Evolutionary conservation across 2,113 vertebrate genomes (phyloP), one percentile per base, ranked within the genome.

Genomic region (Prinia subflava): DNA sequence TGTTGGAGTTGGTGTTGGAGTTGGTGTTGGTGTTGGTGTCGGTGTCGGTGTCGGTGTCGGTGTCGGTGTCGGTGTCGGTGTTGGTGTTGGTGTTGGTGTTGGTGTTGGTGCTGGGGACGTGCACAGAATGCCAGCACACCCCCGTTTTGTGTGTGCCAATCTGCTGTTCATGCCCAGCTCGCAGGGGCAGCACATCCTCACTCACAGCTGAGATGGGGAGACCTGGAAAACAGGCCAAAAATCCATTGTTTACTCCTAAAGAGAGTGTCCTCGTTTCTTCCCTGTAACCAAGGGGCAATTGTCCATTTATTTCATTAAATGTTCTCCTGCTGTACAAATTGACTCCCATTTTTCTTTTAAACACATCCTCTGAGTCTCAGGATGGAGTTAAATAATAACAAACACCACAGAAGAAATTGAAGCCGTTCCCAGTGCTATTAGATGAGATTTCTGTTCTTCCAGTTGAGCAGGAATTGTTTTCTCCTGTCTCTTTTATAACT

Each of bases 331-430:
- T 77, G 74, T 41, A 87, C 49, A 70, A 85, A 94, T 83, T 22
- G 2, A 78, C 33, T 73, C 65, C 35, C 52, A 63, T 94, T 79
- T 94, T 94, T 92, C 90, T 91, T 93, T 56, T 82, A 73, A 89
- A 94, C 63, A 28, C 19, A 50, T 15, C 55, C 79, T 86, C 78
- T 47, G 79, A 75, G 83, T 75, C 80, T 90, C 52, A 53, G 47
- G 64, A 87, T 46, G 21, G 60, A 89, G 59, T 94, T 90, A 93
- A 96, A 92, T 52, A 94, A 90, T 74, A 88, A 76, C 74, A 68
- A 41, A 63, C 31, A 57, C 68, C 84, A 65, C 27, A 73, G 70
- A 91, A 93, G 47, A 89, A 91, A 79, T 3, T 33, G 81, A 90
- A 94, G 79, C 75, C 64, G 42, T 89, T 91, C 69, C 49, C 87